Percentiles rank a stretch among this genome's conserved stretches.
Evolutionary conservation across 2,888 invertebrate genomes (phyloP).

Genomic region (Neelides folsomi): DNA sequence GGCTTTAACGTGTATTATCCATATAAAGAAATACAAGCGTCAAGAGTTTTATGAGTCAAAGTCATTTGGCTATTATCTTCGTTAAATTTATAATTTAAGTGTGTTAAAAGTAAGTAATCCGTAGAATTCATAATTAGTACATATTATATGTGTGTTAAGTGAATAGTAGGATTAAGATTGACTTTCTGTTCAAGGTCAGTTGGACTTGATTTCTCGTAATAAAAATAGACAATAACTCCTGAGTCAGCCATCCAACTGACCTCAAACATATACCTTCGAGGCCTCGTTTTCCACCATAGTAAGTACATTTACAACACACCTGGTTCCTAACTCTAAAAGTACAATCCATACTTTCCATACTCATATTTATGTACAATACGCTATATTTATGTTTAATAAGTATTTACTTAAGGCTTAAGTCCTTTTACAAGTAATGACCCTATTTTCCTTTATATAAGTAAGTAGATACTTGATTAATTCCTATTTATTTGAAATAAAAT

Average conservation of each 20-base stretch:
- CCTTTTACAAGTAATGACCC: too few relatives aligned
- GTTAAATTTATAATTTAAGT: conserved; percentile 7
- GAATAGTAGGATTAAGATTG: not conserved
- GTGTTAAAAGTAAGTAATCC: conserved; percentile 7
- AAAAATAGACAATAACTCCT: conserved; percentile 11
- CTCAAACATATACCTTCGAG: not conserved
- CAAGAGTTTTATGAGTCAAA: conserved; percentile 9
- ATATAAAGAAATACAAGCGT: conserved; percentile 4
- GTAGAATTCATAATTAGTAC: not conserved
- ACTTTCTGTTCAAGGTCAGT: conserved; percentile 4
- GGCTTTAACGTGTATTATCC: too few relatives aligned
- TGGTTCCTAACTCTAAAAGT: too few relatives aligned
- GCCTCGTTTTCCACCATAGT: too few relatives aligned
- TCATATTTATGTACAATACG: too few relatives aligned
- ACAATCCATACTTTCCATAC: too few relatives aligned
- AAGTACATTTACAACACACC: too few relatives aligned
- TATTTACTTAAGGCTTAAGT: too few relatives aligned
- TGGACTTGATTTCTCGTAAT: conserved; percentile 8
- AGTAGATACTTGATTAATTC: too few relatives aligned
- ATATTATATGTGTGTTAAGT: not conserved
- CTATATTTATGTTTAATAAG: too few relatives aligned
- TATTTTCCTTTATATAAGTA: too few relatives aligned
- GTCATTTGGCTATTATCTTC: conserved; percentile 3
- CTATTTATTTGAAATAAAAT: too few relatives aligned
- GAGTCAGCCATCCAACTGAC: conserved; percentile 8